Base-by-base conservation (phyloP, 2,797 vertebrate genomes). In the Melanotaenia pygmaea region DNA sequence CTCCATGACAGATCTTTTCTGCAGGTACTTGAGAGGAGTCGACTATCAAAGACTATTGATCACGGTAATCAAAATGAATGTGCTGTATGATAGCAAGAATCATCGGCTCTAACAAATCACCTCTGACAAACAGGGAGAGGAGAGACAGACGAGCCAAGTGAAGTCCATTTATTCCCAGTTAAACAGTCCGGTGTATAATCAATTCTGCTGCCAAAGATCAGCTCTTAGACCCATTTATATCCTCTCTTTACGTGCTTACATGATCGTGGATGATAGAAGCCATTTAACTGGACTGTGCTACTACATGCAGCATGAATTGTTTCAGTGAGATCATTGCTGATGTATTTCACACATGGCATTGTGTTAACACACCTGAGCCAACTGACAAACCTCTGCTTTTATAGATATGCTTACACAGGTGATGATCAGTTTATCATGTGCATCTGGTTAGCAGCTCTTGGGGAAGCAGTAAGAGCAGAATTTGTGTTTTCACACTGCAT, bases 21-120 rank as follows among this genome's bases (percentile, higher is more conserved):
- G 45, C 60, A 4, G 68, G 43, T 77, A 26, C 77, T 83, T 56
- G n/a, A 75, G 76, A 79, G 69, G 51, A 76, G 59, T 57, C 64
- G 24, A 64, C 78, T 84, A 85, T 86, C 84, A 81, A 59, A 82
- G 75, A n/a, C 71, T 90, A 91, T 89, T 81, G 93, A 93, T 91
- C 77, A 67, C 64, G 3, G 79, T 76, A 73, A 92, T 92, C 91
- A 90, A 83, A 91, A 83, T 73, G 78, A 88, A 89, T 62, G 86
- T 57, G 64, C 72, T 54, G 74, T 74, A 81, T 86, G 78, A 93
- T 80, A 30, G 74, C 57, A 60, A 76, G 76, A 86, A 86, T 88
- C 81, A 88, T 72, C 58, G 74, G 57, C 20, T 38, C 74, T 74
- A 64, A 90, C 88, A 91, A 90, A 92, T 92, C 86, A 85, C 35